Percentiles rank a stretch among this genome's conserved stretches.
phyloP scores from a whole-genome alignment of 2,888 invertebrate species.

The Mantis religiosa region DNA sequence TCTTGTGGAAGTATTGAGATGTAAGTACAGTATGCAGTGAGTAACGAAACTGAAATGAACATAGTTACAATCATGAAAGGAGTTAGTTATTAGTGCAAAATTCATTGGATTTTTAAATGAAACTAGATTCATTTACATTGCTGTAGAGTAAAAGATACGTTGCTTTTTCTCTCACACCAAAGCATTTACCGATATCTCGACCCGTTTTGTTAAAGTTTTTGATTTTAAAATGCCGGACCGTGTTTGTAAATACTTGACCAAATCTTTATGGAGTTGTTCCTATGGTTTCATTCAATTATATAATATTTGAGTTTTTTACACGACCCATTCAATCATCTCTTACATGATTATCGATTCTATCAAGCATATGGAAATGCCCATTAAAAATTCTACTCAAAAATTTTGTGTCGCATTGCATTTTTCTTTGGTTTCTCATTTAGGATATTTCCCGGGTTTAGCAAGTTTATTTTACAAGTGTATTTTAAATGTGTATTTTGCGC shows the following conservation, averaged over 20 bases:
- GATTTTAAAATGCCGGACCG: neutral
- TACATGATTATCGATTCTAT: no score
- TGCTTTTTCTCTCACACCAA: neutral
- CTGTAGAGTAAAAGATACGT: neutral
- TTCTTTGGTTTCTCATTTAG: no score
- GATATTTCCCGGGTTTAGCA: no score
- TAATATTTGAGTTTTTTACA: no score
- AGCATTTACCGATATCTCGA: neutral
- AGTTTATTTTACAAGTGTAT: no score
- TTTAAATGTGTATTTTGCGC: no score
- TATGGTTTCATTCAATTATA: no score
- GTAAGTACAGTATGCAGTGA: neutral
- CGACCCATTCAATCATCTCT: no score
- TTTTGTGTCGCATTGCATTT: no score
- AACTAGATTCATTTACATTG: neutral
- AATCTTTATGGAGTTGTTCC: no score
- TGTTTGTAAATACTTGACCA: neutral
- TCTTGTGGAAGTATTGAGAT: neutral
- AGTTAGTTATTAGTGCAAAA: neutral
- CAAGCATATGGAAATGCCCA: no score
- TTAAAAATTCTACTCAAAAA: no score
- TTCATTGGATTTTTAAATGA: neutral
- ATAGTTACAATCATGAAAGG: neutral
- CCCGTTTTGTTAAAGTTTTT: neutral
- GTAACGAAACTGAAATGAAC: neutral